Evolutionary conservation across 1,140 invertebrate species (phyloP), one percentile per base, ranked within the genome.

Genomic region (Drosophila gunungcola): DNA sequence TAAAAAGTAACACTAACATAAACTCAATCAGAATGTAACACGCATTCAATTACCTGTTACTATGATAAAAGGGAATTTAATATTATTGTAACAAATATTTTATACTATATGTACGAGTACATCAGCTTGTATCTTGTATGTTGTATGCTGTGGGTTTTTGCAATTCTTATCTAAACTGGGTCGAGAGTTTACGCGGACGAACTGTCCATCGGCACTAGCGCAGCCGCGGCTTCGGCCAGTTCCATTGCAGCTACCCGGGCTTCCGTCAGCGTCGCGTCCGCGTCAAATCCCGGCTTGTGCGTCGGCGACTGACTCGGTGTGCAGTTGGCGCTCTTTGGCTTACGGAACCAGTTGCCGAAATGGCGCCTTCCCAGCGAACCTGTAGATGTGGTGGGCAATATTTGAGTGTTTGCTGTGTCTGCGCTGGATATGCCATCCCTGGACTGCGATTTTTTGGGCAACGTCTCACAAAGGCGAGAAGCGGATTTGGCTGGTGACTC

Each of bases 271-370:
- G 84, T 88, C 0, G 65, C 73, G 43, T 88, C 80, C 6, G 84
- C 84, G 63, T 88, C 84, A 32, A 89, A 89, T 64, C 57, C 49
- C 34, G 90, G 65, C 63, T 92, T 91, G 51, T 92, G 92, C 11
- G 91, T 92, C 3, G 92, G 92, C n/a, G 91, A 92, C 38, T 92
- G 91, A 57, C 91, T 92, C 0, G 92, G 92, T 6, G 92, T 92
- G 39, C 90, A 89, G 36, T 91, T 91, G 45, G 82, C 80, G 62
- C 91, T 92, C 57, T 92, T 92, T 29, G 91, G 82, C 29, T 92
- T 92, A 13, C 92, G 88, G 52, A 92, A 92, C 92, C 92, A 92
- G 58, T 90, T 92, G 27, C 91, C 91, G 10, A 92, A 72, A 34
- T 83, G 80, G 4, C 88, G 76, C 13, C 92, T 79, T 3, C 92